phyloP scores from a whole-genome alignment of 1,140 invertebrate genomes.

The Philotrypesis tridentata region DNA sequence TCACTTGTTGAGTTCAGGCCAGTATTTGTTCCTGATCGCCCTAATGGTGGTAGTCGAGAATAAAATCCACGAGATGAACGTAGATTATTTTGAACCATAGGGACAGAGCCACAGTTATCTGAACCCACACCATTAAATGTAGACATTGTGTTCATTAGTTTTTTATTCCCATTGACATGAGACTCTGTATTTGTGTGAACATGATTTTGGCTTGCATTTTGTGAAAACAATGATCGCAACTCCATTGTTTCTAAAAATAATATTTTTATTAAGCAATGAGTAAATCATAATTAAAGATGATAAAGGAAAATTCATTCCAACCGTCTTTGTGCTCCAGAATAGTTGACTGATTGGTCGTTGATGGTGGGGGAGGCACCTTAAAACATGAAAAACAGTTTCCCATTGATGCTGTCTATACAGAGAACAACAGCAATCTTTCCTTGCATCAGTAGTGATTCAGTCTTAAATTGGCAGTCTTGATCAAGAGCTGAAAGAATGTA shows the following conservation, averaged over 20 bases:
- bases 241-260: constrained; percentile 76
- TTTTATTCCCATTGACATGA: constrained; percentile 72
- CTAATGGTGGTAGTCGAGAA: constrained; percentile 66
- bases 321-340: constrained; percentile 78
- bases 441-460: constrained; percentile 71
- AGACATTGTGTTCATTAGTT: constrained; percentile 61
- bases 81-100: constrained; percentile 66
- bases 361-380: constrained; percentile 79
- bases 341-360: constrained; percentile 73
- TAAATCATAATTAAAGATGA: background rate
- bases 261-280: background rate
- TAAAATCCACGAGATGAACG: constrained; percentile 68
- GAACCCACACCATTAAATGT: constrained; percentile 72
- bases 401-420: constrained; percentile 79
- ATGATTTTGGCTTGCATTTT: constrained; percentile 74
- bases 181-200: constrained; percentile 71
- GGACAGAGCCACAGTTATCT: constrained; percentile 71
- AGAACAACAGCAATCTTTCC: constrained; percentile 64
- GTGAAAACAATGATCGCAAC: constrained; percentile 72
- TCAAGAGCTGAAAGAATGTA: constrained; percentile 61
- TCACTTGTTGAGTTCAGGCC: constrained; percentile 74
- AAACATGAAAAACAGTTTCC: constrained; percentile 86
- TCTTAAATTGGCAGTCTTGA: constrained; percentile 71
- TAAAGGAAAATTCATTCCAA: constrained; percentile 59
- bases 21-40: constrained; percentile 67